Conservation (phyloP, 2,113 vertebrate genomes). For the Regulus satrapa region DNA sequence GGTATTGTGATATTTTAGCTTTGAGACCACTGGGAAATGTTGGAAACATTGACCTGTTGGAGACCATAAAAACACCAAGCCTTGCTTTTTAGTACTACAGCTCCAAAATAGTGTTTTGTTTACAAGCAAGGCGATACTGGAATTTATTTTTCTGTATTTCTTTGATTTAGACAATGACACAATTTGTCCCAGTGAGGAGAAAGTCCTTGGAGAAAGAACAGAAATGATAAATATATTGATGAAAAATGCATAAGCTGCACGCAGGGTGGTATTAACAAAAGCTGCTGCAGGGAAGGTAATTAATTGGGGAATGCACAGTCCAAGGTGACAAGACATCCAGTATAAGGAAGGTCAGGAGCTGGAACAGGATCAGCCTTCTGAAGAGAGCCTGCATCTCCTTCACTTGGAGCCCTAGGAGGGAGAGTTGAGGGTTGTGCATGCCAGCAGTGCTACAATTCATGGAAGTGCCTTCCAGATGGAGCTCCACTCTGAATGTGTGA, state of each 20-base stretch:
- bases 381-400: not conserved
- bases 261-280: not conserved
- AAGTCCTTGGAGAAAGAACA: not conserved
- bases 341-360: not conserved
- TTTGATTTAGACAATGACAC: not conserved
- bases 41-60: not conserved
- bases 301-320: not conserved
- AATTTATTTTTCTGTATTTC: not conserved
- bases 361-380: not conserved
- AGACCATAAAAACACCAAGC: not conserved
- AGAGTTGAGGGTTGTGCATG: not conserved
- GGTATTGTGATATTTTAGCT: not conserved
- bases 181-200: not conserved
- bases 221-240: not conserved
- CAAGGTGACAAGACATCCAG: not conserved
- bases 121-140: not conserved
- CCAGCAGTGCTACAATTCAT: not conserved
- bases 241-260: conserved; percentile 18
- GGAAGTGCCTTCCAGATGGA: not conserved
- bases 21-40: not conserved
- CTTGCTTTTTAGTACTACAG: not conserved
- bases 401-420: not conserved
- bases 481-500: not conserved
- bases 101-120: not conserved
- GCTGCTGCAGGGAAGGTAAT: not conserved